phyloP scores from a whole-genome alignment of 23 tunicate species.

The Styela clava region DNA sequence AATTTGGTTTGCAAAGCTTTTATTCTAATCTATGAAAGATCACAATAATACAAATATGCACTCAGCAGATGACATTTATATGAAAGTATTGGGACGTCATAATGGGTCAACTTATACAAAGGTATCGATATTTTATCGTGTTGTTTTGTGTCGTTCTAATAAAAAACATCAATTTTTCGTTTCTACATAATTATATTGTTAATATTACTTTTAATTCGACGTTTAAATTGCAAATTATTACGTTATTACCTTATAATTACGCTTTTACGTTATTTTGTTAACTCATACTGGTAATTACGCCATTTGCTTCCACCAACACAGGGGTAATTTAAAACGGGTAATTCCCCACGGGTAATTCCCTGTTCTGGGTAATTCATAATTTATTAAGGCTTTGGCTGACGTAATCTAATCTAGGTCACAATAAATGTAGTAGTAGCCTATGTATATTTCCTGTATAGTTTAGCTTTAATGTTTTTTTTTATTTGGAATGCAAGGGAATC shows the following conservation, averaged over 20 bases:
- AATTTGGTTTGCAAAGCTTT: no score
- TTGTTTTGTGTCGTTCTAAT: background rate
- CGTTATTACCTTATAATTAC: background rate
- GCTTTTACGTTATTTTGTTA: background rate
- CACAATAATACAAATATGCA: no score
- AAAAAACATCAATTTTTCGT: background rate
- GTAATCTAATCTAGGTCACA: background rate
- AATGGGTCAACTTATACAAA: no score
- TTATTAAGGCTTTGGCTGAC: background rate
- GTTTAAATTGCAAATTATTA: background rate
- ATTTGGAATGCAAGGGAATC: no score
- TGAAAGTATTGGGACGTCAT: no score
- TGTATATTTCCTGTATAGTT: background rate
- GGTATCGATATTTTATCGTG: background rate
- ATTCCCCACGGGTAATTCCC: background rate
- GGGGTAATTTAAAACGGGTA: background rate
- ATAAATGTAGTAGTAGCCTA: no score
- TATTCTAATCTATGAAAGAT: no score
- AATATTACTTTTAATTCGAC: background rate
- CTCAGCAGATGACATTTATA: no score
- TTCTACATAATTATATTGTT: no score
- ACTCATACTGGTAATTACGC: background rate
- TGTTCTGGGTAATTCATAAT: background rate
- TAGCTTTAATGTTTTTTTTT: no score
- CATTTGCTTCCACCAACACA: background rate